These are phyloP conservation scores for Perodicticus potto DNA, from an alignment of 2,797 vertebrate genomes.

Conservation along the genomic window DNA sequence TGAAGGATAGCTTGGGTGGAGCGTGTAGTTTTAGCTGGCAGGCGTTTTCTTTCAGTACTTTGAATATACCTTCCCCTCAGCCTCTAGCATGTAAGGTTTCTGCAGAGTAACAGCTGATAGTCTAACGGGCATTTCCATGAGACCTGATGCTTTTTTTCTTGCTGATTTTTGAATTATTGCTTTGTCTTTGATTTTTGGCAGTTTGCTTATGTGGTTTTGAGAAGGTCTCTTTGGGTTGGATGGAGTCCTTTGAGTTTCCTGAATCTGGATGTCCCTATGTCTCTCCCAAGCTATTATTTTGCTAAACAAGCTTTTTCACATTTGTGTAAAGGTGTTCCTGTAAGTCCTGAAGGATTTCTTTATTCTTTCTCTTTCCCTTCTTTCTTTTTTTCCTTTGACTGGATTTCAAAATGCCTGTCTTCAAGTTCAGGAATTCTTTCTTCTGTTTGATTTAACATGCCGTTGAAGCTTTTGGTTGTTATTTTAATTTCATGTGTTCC, in stretches of 20 bases:
- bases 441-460: background rate
- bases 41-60: background rate
- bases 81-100: background rate
- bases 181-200: background rate
- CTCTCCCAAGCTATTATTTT: background rate
- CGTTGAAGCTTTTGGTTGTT: background rate
- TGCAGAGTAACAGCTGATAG: background rate
- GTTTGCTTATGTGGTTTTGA: background rate
- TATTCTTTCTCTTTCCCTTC: background rate
- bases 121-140: background rate
- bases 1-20: background rate
- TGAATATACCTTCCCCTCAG: background rate
- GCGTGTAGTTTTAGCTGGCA: background rate
- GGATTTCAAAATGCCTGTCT: background rate
- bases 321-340: background rate
- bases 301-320: background rate
- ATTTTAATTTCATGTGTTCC: background rate
- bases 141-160: background rate
- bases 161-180: background rate
- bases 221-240: background rate
- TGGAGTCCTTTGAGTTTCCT: background rate
- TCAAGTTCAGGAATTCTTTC: background rate
- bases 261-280: background rate
- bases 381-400: background rate
- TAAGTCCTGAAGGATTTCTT: background rate